Conservation (phyloP, 2,797 vertebrate species). For the Cottoperca gobio region DNA sequence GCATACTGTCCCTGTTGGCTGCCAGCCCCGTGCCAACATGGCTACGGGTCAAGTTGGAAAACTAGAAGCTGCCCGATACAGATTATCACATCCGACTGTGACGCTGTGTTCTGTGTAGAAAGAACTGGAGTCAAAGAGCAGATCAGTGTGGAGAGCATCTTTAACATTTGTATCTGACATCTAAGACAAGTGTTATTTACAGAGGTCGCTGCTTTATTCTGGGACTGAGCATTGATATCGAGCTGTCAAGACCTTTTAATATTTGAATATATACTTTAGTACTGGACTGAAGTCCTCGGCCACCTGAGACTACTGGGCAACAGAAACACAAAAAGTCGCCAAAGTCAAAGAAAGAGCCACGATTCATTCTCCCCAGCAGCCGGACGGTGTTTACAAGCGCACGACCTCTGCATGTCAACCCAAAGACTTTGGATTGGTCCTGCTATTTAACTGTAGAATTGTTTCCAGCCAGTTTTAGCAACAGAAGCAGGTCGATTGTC, state of each 20-base stretch:
- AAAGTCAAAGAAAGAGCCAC: not conserved
- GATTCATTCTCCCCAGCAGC: no score
- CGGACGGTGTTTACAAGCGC: no score
- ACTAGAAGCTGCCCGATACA: constrained; percentile 42
- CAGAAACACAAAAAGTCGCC: not conserved
- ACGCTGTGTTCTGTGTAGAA: constrained; percentile 10
- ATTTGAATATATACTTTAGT: not conserved
- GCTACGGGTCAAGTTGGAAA: constrained; percentile 46
- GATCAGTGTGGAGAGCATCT: not conserved
- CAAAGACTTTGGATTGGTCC: no score
- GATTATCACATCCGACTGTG: constrained; percentile 38
- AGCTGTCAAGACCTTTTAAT: not conserved
- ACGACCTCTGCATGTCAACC: no score
- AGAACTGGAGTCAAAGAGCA: not conserved
- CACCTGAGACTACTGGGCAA: no score
- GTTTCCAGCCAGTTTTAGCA: no score
- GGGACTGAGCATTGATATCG: not conserved
- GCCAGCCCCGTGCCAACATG: constrained; percentile 31
- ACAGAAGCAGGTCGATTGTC: no score
- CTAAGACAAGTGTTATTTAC: no score
- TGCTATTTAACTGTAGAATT: no score
- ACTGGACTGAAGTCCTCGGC: no score
- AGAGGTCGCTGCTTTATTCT: not conserved
- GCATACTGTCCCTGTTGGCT: constrained; percentile 16
- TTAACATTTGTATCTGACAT: not conserved